These are phyloP conservation scores for Lordiphosa collinella DNA, from an alignment of 1,140 invertebrate species.

Conservation along the genomic window DNA sequence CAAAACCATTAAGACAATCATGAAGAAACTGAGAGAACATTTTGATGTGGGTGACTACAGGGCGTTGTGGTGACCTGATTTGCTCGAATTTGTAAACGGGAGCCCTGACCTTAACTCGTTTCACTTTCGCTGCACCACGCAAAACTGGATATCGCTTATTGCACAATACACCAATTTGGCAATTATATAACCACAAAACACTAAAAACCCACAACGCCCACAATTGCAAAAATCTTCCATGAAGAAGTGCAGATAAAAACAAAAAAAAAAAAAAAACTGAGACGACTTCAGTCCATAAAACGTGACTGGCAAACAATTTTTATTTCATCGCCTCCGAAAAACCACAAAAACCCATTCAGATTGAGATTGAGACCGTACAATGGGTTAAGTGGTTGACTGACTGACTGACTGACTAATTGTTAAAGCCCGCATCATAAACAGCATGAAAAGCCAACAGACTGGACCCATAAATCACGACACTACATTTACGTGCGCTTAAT, in stretches of 20 bases:
- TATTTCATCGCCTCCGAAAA: conserved; percentile 48
- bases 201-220: conserved; percentile 14
- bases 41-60: too few relatives aligned
- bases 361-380: conserved; percentile 43
- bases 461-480: conserved; percentile 51
- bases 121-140: conserved; percentile 6
- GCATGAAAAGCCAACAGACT: conserved; percentile 4
- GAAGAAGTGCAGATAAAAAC: conserved; percentile 58
- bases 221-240: conserved; percentile 8
- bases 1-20: conserved; percentile 26
- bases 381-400: conserved; percentile 25
- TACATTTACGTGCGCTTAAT: conserved; percentile 37
- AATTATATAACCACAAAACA: conserved; percentile 8
- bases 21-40: neutral
- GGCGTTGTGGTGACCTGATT: conserved; percentile 10
- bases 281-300: conserved; percentile 18
- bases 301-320: conserved; percentile 70
- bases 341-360: conserved; percentile 49
- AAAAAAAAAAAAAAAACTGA: conserved; percentile 1
- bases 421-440: conserved; percentile 43
- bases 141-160: neutral
- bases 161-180: conserved; percentile 7
- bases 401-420: neutral
- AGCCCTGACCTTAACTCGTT: conserved; percentile 10
- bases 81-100: neutral